Base-by-base conservation (phyloP, 2,888 invertebrate species). In the Macrosoma leucophasiata region DNA sequence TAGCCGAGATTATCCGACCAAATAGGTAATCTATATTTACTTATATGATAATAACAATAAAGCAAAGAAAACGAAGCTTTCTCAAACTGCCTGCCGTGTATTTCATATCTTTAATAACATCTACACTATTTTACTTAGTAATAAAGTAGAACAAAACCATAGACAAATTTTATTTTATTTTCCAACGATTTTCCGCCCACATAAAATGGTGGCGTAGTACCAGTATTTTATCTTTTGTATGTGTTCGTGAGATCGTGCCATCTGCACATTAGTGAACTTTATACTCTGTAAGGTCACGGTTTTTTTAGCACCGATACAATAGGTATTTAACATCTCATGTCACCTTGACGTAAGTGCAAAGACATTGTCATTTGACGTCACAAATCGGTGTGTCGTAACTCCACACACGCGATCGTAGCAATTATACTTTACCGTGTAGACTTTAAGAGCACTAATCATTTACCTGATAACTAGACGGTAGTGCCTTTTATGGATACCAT, bases 281-380 rank as follows among this genome's bases (percentile, higher is more conserved):
- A 78, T 74, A 70, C 77, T 54, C 50, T 50, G 55, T 81, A 76
- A 82, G 82, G 82, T 84, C 79, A 79, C 64, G 74, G 71, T 62
- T 79, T 67, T n/a, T 74, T 79, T 78, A 81, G 74, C 74, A 67
- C 75, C 68, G 69, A 72, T 65, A 79, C 74, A 77, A 77, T 77
- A 75, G 71, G 56, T 64, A 74, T 78, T n/a, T 79, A 78, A 72
- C 77, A 75, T 73, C 71, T 67, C 69, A 58, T 78, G 77, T 82
- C 82, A 79, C 81, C 82, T 82, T 82, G 82, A 74, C 71, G 75
- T 71, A 74, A 67, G 60, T 62, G 64, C 52, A 68, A 68, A 69
- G 67, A 73, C 68, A 68, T 67, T 64, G 64, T 65, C 59, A 52
- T 52, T 43, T 28, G 30, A 13, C n/a, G 8, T 24, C 28, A 14